Evolutionary conservation across 1,140 invertebrate species (phyloP), one percentile per base, ranked within the genome.

Genomic region (Lordiphosa collinella): DNA sequence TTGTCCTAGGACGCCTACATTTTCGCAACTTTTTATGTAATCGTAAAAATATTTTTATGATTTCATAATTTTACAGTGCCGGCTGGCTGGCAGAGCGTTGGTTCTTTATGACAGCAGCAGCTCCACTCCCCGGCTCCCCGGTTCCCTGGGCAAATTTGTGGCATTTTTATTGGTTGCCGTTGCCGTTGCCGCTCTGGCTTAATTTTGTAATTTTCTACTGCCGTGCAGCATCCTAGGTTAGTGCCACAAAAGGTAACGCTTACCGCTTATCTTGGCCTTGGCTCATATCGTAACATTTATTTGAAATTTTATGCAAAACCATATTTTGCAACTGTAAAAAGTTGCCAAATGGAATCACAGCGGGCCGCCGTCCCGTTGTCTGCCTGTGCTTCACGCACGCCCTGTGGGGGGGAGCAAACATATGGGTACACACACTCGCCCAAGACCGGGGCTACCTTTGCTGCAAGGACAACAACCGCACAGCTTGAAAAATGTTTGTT

Each of bases 401-500:
- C 49, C 48, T 16, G 16, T 14, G 22, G 43, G 61, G 47, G 29
- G 54, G 40, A 47, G 22, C 31, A 43, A 43, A 14, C n/a, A 32
- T 53, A 38, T 54, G 40, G 54, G 32, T 50, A 67, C 70, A 67
- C 70, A 44, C 71, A 75, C 71, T 75, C 82, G 75, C 76, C 76
- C 63, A 80, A 80, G 76, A 62, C 71, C 35, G 61, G 78, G 61
- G 44, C 59, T 65, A 65, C 61, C 50, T 68, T 73, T 68, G 63
- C 60, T 49, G 48, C 62, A 62, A 72, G 55, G 62, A 72, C 68
- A 34, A 65, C 31, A 29, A 57, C 53, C 53, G 61, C 78, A 84
- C 78, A 84, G 78, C 78, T 85, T 84, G 78, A 84, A 84, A 84
- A 84, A 84, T 84, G 78, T 84, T 85, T 85, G 78, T 84, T 84